Percentiles rank a stretch among this genome's conserved stretches.
phyloP scores from a whole-genome alignment of 2,113 vertebrate genomes.

The Dipodomys ordii region DNA sequence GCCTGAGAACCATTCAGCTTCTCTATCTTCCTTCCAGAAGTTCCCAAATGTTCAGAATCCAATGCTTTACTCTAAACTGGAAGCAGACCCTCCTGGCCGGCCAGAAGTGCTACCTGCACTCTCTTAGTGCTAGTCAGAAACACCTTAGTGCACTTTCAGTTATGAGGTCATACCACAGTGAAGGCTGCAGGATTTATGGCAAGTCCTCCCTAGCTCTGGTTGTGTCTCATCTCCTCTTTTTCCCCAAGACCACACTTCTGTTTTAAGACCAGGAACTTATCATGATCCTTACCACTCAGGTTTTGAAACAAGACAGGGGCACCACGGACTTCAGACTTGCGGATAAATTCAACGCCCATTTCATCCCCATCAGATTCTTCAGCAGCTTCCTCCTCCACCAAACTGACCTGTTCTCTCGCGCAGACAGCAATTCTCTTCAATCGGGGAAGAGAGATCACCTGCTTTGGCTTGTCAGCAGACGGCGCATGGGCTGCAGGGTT shows the following conservation, averaged over 20 bases:
- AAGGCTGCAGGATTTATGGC: not conserved
- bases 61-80: not conserved
- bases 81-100: not conserved
- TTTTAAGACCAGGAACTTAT: not conserved
- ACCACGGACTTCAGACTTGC: slow-evolving; percentile 60
- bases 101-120: not conserved
- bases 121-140: not conserved
- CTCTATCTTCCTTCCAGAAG: not conserved
- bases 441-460: slow-evolving; percentile 39
- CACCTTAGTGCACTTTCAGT: not conserved
- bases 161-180: too few relatives aligned
- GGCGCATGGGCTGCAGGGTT: slow-evolving; percentile 73
- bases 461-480: slow-evolving; percentile 55
- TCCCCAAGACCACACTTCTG: not conserved
- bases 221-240: not conserved
- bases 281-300: slow-evolving; percentile 77
- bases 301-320: slow-evolving; percentile 78
- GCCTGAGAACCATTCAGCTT: not conserved
- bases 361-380: slow-evolving; percentile 74
- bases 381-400: slow-evolving; percentile 50
- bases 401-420: slow-evolving; percentile 55
- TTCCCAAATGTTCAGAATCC: not conserved
- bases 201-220: not conserved
- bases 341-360: slow-evolving; percentile 52
- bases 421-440: slow-evolving; percentile 6